Evolutionary conservation across 2,888 invertebrate species (phyloP), one percentile per base, ranked within the genome.

Genomic region (Acrocyrtus sp.): DNA sequence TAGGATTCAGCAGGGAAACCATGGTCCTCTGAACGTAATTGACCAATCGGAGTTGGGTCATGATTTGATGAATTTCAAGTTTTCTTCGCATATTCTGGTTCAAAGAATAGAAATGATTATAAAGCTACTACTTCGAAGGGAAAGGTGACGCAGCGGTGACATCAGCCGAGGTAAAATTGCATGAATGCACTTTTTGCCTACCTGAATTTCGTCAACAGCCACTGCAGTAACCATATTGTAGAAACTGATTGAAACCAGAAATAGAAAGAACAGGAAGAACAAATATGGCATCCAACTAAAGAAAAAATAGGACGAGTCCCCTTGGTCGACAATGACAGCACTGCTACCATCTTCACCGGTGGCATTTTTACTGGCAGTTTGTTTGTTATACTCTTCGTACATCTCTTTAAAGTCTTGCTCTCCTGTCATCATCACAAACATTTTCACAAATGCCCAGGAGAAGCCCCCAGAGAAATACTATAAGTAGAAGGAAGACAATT

Each of bases 141-240:
- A n/a, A n/a, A n/a, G n/a, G n/a, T n/a, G n/a, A n/a, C n/a, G n/a
- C n/a, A n/a, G n/a, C n/a, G n/a, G n/a, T n/a, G n/a, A n/a, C n/a
- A n/a, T n/a, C n/a, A n/a, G n/a, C n/a, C n/a, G n/a, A n/a, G n/a
- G n/a, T n/a, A n/a, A n/a, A n/a, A n/a, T n/a, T n/a, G n/a, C n/a
- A n/a, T n/a, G n/a, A n/a, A n/a, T n/a, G n/a, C n/a, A n/a, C n/a
- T n/a, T n/a, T n/a, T n/a, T 5, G 6, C 34, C 12, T 50, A 67
- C 67, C 67, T 29, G 27, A 29, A 67, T 48, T 58, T 60, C 60
- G 19, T 67, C 67, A 26, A 67, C 67, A 22, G 60, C 67, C n/a
- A 58, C 21, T n/a, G 58, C 67, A 15, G 67, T 67, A 21, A 67
- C 24, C 22, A 67, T 21, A 45, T 67, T 60, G 34, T 67, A 67